Base-by-base conservation (phyloP, 2,888 invertebrate species). In the Plebejus argus region DNA sequence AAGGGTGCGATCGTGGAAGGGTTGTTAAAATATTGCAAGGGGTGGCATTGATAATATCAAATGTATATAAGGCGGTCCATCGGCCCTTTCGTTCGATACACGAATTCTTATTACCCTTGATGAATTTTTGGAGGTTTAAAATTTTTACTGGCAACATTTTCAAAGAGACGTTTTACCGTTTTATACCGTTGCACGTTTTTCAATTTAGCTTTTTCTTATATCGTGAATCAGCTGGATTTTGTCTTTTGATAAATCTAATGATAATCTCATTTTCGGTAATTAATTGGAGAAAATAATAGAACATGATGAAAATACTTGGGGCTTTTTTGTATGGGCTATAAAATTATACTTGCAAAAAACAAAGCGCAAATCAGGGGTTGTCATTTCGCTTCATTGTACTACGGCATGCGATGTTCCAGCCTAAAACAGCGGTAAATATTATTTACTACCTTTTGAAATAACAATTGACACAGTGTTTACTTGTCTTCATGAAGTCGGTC, bases 11-110 rank as follows among this genome's bases (percentile, higher is more conserved):
- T 78, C 80, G 79, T 76, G 79, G 79, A 81, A 81, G 81, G 81
- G 81, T 81, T 81, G 82, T 88, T 91, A 90, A 92, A 92, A 92
- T 92, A 92, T 92, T 89, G 89, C 92, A 86, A 86, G 88, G 89
- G 91, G 91, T 87, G 81, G 82, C 80, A 82, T 80, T 81, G 84
- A 86, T 86, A 84, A 81, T 83, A 86, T 85, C 83, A 81, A 80
- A 81, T 81, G 83, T 82, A 83, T 78, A 82, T 82, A 82, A 82
- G 81, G 78, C 79, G 81, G 82, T 81, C 79, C 80, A 81, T 80
- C 80, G 79, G 80, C 79, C 78, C 78, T 81, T 81, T 81, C 66
- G 79, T 82, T 82, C 81, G 79, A 53, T 49, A 72, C 28, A 49
- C 74, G 18, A 74, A 74, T 74, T 74, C 74, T 74, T 74, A 49